Evolutionary conservation across 92 coral and sea anemone species (phyloP), one percentile per base, ranked within the genome.

Genomic region (Muricea muricata): DNA sequence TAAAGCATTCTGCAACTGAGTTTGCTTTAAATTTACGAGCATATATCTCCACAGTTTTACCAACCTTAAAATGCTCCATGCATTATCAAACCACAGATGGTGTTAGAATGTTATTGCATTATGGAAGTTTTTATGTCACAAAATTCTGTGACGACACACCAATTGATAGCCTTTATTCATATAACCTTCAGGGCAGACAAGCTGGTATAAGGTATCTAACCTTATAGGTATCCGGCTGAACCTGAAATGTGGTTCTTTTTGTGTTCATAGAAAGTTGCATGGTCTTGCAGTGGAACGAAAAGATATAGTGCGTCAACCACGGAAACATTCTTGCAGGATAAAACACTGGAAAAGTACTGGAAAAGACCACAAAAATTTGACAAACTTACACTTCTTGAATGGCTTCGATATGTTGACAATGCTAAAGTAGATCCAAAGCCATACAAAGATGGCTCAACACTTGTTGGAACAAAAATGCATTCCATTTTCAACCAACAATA

Each of bases 391-490:
- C 56, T 65, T n/a, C 17, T 81, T 15, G 29, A 81, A 18, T 81
- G 86, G 86, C 34, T 66, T 0, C 39, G 77, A 20, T 6, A 35
- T 17, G 32, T 15, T n/a, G 86, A 81, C 25, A 30, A 15, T 0
- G 34, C 58, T 6, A 46, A 42, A 37, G 9, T 3, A 12, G 7
- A 10, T 9, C 39, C 87, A n/a, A 87, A 65, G 17, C 25, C 60
- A 23, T 57, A 32, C 24, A 39, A 35, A 4, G n/a, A 32, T 3
- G 73, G 33, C 61, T 41, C 10, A 15, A 81, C 85, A 0, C 46
- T 81, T n/a, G 85, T 81, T 8, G 85, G 85, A 3, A 24, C 73
- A 2, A 81, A 66, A n/a, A 7, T 26, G 7, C n/a, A 31, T 0
- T 30, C 57, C 1, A 35, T 70, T 8, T 65, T 81, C 15, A 65